Base-by-base conservation (phyloP, 2,113 vertebrate species). In the Percopsis transmontana region DNA sequence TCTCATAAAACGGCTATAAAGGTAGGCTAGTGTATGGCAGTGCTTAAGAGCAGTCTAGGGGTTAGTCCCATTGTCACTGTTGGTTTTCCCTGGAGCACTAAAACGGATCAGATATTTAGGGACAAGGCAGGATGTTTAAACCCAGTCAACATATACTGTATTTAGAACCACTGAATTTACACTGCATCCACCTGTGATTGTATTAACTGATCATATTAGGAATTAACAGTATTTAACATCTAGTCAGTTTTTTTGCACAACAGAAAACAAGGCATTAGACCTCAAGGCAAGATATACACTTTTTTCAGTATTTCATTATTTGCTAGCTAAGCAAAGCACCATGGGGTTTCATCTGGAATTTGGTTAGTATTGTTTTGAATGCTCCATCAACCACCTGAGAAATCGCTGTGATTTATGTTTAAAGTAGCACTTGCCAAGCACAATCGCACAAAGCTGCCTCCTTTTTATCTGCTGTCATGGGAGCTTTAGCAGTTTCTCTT, bases 341-440 rank as follows among this genome's bases (percentile, higher is more conserved):
- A 9, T 45, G 39, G 58, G 42, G 66, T 81, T 83, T 89, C 56
- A 76, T 85, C 66, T 79, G 53, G 59, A 76, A 82, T 81, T 69
- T 86, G 76, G 80, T 88, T 73, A 24, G 72, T 66, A 74, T 75
- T 75, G 66, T 85, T 85, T 69, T 51, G 70, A 83, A 70, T 45
- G 21, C 59, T 68, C 65, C 57, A 66, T 76, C 67, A 79, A 80
- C 76, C 84, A 88, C 67, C 78, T 84, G 80, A 85, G 80, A 90
- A 79, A 87, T 83, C 19, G 63, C 58, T 20, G 42, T 53, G 6
- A 70, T 84, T 82, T 44, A 39, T 78, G 69, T 80, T 61, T 74
- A 68, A 74, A 81, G 72, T 79, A 65, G 33, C 59, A 52, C 64
- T 72, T 16, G 48, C 58, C 54, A 59, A 68, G 57, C 16, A 8